These are phyloP conservation scores for Morone chrysops DNA, from an alignment of 2,113 vertebrate species.

Conservation along the genomic window DNA sequence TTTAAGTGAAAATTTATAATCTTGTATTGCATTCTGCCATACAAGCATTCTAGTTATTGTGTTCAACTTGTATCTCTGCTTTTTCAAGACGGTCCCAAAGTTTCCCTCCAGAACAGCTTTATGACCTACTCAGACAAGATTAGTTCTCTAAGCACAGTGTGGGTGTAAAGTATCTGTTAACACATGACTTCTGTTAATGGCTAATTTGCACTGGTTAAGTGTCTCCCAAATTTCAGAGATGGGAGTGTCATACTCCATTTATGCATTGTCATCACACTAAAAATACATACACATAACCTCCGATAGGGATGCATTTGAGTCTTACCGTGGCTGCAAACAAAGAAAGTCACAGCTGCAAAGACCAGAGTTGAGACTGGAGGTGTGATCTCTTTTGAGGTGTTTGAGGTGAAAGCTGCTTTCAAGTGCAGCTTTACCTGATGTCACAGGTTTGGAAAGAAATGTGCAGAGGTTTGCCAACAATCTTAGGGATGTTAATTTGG, in stretches of 20 bases:
- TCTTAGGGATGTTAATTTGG: conserved; percentile 13
- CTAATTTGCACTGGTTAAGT: conserved; percentile 49
- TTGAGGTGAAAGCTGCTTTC: conserved; percentile 17
- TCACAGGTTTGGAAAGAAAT: conserved; percentile 3
- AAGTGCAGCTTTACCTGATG: conserved; percentile 11
- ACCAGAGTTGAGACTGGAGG: conserved; percentile 9
- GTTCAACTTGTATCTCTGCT: conserved; percentile 7
- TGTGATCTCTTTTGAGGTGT: conserved; percentile 34
- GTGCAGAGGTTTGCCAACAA: background rate
- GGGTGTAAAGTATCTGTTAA: conserved; percentile 44
- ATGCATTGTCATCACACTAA: conserved; percentile 59
- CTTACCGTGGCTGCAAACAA: conserved; percentile 28
- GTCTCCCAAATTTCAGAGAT: conserved; percentile 43
- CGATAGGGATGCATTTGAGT: conserved; percentile 19
- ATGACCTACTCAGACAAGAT: background rate
- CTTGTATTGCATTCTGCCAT: background rate
- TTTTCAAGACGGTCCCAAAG: conserved; percentile 4
- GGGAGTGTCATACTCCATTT: conserved; percentile 60
- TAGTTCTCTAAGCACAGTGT: conserved; percentile 1
- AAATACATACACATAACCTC: conserved; percentile 52
- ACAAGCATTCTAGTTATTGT: background rate
- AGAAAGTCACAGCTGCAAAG: conserved; percentile 16
- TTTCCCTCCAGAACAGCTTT: background rate
- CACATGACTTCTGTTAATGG: conserved; percentile 55
- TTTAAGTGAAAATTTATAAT: background rate